Evolutionary conservation across 64 coral and sea anemone species (phyloP), one percentile per base, ranked within the genome.

Genomic region (Pachyseris speciosa): DNA sequence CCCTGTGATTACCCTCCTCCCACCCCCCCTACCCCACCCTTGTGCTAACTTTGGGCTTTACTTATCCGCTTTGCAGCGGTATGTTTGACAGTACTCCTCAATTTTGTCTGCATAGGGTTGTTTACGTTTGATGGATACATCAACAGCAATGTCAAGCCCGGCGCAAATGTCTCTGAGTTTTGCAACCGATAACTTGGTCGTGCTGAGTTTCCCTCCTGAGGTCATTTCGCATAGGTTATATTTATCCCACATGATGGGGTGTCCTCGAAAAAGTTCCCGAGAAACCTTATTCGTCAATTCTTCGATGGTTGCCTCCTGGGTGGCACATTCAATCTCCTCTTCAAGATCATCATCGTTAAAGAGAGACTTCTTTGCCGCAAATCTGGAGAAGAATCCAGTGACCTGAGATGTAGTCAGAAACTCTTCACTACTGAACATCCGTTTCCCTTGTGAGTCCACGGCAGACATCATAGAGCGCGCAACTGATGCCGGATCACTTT

Each of bases 401-500:
- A 95, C 57, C 37, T 95, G 94, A 67, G 68, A 80, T 68, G 75
- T 74, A 83, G 94, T 87, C 58, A 96, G 84, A 84, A 87, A 95
- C 47, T 95, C 94, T 39, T 86, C 88, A 58, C 80, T 65, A 22
- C 48, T 63, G 76, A 91, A 91, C 61, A 92, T 67, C 59, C 73
- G 66, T 74, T 61, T 79, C 47, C 89, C 94, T 34, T 96, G 71
- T 30, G 55, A 69, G 87, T 87, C 94, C 64, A 87, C 78, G 74
- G 94, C 84, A 74, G 52, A 66, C 73, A 83, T 86, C 94, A 96
- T 96, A 48, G 89, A 86, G 60, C 74, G 80, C 49, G 84, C 74
- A 59, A 96, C 89, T 60, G 89, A 87, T 72, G 94, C 94, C 67
- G 75, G 89, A 75, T 96, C 94, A 87, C 64, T 66, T 78, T 96